Evolutionary conservation across 1,140 invertebrate species (phyloP).

Genomic region (Pollicipes pollicipes): DNA sequence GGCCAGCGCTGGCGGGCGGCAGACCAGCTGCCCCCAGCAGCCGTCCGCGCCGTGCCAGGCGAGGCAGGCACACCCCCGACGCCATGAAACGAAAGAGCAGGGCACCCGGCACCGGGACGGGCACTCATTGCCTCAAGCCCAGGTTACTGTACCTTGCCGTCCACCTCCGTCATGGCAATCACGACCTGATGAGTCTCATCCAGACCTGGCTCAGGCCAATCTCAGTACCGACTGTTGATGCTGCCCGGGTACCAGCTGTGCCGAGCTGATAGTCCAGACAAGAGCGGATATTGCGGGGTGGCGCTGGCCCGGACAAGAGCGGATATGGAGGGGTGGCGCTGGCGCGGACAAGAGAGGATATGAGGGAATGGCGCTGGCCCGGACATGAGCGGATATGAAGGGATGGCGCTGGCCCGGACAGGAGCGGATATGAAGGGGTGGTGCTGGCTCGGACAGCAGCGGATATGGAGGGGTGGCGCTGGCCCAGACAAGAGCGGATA

Average conservation of each 20-base stretch:
- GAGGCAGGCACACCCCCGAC: not conserved
- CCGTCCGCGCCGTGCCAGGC: not conserved
- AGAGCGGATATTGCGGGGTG: not conserved
- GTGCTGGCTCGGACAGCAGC: no score
- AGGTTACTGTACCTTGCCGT: not conserved
- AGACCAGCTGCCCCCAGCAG: not conserved
- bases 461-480: no score
- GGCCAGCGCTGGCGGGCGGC: no score
- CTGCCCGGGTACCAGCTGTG: not conserved
- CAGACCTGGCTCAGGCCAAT: not conserved
- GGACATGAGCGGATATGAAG: no score
- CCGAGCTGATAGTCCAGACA: not conserved
- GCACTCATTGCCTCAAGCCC: not conserved
- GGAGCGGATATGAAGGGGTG: not conserved
- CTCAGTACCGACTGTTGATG: not conserved
- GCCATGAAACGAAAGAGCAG: not conserved
- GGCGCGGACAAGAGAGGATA: no score
- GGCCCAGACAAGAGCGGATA: not conserved
- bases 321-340: no score
- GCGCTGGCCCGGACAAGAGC: no score
- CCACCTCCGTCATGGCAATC: not conserved
- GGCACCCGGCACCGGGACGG: no score
- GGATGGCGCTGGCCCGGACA: not conserved
- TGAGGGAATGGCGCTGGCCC: no score
- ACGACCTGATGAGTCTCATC: not conserved